These are phyloP conservation scores for Gorsachius magnificus DNA, from an alignment of 2,797 vertebrate species.

Conservation along the genomic window DNA sequence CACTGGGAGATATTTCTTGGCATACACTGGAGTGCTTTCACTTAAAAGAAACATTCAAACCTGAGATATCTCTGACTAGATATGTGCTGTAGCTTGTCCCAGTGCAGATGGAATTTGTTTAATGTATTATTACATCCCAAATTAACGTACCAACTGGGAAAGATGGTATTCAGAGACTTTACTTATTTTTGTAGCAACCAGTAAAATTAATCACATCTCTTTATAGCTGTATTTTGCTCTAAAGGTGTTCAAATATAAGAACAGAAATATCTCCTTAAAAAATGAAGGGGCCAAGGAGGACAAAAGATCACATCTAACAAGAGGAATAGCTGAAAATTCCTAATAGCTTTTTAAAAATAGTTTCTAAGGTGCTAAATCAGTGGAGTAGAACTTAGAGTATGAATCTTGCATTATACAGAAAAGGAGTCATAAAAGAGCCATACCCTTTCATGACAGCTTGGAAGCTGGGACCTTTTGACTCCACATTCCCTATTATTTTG, in stretches of 20 bases:
- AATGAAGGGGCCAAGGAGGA: not conserved
- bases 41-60: not conserved
- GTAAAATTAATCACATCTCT: not conserved
- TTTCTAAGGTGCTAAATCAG: not conserved
- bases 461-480: not conserved
- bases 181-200: not conserved
- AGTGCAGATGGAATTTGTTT: not conserved
- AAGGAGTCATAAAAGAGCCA: not conserved
- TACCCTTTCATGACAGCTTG: not conserved
- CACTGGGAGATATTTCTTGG: not conserved
- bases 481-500: not conserved
- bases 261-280: not conserved
- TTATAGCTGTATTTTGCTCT: not conserved
- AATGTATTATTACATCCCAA: not conserved
- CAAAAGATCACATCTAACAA: not conserved
- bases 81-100: not conserved
- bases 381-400: not conserved
- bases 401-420: not conserved
- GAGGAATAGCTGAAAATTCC: not conserved
- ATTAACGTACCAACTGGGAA: not conserved
- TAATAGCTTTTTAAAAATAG: not conserved
- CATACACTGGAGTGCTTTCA: rapidly evolving
- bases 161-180: not conserved
- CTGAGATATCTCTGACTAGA: not conserved
- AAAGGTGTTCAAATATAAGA: not conserved